phyloP scores from a whole-genome alignment of 1,140 invertebrate genomes.

The Cyclargus thomasi region DNA sequence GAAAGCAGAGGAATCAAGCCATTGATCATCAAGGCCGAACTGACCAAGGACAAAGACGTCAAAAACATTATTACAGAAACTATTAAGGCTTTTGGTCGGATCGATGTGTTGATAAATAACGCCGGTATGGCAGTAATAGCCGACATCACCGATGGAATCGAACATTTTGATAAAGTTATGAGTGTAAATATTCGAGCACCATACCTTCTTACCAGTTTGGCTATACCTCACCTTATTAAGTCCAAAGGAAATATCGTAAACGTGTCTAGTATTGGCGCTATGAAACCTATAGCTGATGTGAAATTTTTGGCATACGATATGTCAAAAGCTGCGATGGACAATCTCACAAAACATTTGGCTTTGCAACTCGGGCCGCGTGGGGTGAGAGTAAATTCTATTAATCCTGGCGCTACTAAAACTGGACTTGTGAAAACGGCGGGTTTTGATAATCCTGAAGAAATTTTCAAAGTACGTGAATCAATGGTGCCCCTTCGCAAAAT shows the following conservation, averaged over 20 bases:
- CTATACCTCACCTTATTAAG: conserved; percentile 32
- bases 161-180: conserved; percentile 33
- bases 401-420: conserved; percentile 32
- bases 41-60: conserved; percentile 33
- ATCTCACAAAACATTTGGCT: conserved; percentile 30
- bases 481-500: neutral
- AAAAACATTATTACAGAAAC: conserved; percentile 31
- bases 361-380: conserved; percentile 30
- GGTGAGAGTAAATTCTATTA: conserved; percentile 35
- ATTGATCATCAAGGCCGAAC: conserved; percentile 31
- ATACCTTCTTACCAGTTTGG: conserved; percentile 37
- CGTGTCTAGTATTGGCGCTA: conserved; percentile 34
- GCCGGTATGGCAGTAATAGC: conserved; percentile 31
- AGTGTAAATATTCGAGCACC: conserved; percentile 33
- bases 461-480: conserved; percentile 4
- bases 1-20: conserved; percentile 30
- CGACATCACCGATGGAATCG: conserved; percentile 31
- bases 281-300: conserved; percentile 28
- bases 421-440: conserved; percentile 25
- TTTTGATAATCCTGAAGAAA: conserved; percentile 19
- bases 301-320: conserved; percentile 31
- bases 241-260: conserved; percentile 42
- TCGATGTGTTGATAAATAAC: conserved; percentile 41
- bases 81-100: conserved; percentile 32
- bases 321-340: conserved; percentile 34